Base-by-base conservation (phyloP, 2,888 invertebrate genomes). In the Andrena dorsata region DNA sequence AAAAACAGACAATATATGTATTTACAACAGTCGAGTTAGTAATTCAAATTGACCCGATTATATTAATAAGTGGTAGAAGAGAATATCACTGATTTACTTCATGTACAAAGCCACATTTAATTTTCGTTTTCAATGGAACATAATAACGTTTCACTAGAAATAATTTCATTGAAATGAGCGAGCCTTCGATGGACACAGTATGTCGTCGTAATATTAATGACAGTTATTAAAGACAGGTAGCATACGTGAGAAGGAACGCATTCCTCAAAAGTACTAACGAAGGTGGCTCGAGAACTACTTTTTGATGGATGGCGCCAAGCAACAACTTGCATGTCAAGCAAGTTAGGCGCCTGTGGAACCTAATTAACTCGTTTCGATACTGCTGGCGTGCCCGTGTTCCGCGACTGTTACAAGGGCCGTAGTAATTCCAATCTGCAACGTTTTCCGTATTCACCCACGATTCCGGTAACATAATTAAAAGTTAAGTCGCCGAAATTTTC, bases 291-390 rank as follows among this genome's bases (percentile, higher is more conserved):
- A 73, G 30, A 76, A 61, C 63, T 80, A 75, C 71, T 77, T 76
- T 77, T 72, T 73, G 72, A 80, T 80, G 53, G 41, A 80, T 83
- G 64, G 80, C 26, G 66, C 20, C 41, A 65, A 72, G 66, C 63
- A 65, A 75, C 72, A 65, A 68, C 41, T 81, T 74, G 81, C 72
- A 69, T 82, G 78, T 79, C 76, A 82, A 80, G 66, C 77, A 49
- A 82, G 80, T 87, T 82, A 74, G 72, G 23, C 68, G 63, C 51
- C 20, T 26, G 47, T 28, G 73, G 61, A 80, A 87, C 56, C 82
- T 85, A 86, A 86, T 86, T 87, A 86, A 86, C 80, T 77, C 75
- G 87, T 86, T 87, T 87, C 85, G 73, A 84, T 84, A 80, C 64
- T 64, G 72, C 64, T 58, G 35, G 35, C 61, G 51, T 64, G 63